Percentiles rank a stretch among this genome's conserved stretches.
phyloP scores from a whole-genome alignment of 2,888 invertebrate species.

The Dryocosmus kuriphilus region DNA sequence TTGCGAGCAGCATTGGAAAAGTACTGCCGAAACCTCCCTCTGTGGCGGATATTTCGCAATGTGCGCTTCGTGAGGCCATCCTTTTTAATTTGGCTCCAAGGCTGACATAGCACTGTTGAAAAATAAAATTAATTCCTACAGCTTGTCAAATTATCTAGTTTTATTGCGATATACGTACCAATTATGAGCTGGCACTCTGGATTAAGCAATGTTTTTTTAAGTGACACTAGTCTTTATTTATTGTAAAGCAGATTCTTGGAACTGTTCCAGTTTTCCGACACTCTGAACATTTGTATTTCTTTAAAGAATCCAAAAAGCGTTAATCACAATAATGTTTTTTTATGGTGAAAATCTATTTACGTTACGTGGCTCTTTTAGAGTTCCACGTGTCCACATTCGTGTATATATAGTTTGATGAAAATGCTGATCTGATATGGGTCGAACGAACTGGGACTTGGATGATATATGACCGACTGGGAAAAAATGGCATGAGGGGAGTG shows the following conservation, averaged over 20 bases:
- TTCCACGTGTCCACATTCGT: constrained; percentile 1
- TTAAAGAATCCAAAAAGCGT: background rate
- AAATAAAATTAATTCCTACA: constrained; percentile 35
- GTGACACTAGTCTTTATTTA: constrained; percentile 34
- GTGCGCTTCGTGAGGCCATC: constrained; percentile 17
- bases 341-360: background rate
- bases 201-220: background rate
- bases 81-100: constrained; percentile 28
- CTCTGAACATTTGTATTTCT: background rate
- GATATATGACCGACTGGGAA: constrained; percentile 21
- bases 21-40: constrained; percentile 15
- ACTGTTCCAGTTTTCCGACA: background rate
- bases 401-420: constrained; percentile 42
- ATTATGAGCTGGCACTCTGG: background rate
- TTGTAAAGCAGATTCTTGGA: constrained; percentile 14
- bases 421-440: constrained; percentile 51
- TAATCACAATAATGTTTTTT: background rate
- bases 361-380: background rate
- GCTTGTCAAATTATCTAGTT: constrained; percentile 25
- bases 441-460: constrained; percentile 39
- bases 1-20: constrained; percentile 7
- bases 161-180: constrained; percentile 24
- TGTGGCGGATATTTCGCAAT: constrained; percentile 13
- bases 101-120: constrained; percentile 28
- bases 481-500: constrained; percentile 14